Base-by-base conservation (phyloP, 1,140 invertebrate genomes). In the Caenorhabditis briggsae region DNA sequence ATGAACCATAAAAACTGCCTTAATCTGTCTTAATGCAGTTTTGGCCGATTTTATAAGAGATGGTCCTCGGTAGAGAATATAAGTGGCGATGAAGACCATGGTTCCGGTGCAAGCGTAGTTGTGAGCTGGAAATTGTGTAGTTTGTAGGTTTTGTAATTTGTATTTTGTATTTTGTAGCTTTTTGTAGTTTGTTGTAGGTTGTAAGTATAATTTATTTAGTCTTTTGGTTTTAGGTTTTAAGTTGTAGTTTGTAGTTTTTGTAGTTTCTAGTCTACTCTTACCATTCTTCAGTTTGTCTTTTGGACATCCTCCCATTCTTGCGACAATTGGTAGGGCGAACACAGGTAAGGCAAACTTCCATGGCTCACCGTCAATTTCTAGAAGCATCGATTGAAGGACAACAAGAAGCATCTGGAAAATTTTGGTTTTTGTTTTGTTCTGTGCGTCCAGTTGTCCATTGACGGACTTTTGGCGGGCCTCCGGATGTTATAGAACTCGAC, bases 301-400 rank as follows among this genome's bases (percentile, higher is more conserved):
- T 16, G 94, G 93, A 53, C 93, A 91, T 70, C 93, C 92, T 64
- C 92, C 91, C 33, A 94, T 88, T 61, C 94, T 89, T 11, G 93
- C 93, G 82, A 94, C 89, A 33, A 94, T 92, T 2, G 94, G 94
- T 18, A 93, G 88, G 7, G 93, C 92, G 90, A 94, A 94, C 0
- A 93, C 90, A 2, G 92, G 91, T 1, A 94, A 90, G 16, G 93
- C 87, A 23, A 92, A 88, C 65, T 92, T 90, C 64, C 91, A 90
- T 14, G 90, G 88, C 89, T 92, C 93, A 82, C 93, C 92, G 78
- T 93, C 92, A 9, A 94, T 91, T 65, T 94, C 92, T 9, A 94
- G 89, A 20, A 94, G 89, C 87, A 93, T 94, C 16, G 92, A 91
- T 5, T 94, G 92, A 12, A 93, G 83, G 8, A 93, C 92, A 7